Percentiles rank a stretch among this genome's conserved stretches.
Evolutionary conservation across 2,113 vertebrate genomes (phyloP).

Genomic region (Ctenodactylus gundi): DNA sequence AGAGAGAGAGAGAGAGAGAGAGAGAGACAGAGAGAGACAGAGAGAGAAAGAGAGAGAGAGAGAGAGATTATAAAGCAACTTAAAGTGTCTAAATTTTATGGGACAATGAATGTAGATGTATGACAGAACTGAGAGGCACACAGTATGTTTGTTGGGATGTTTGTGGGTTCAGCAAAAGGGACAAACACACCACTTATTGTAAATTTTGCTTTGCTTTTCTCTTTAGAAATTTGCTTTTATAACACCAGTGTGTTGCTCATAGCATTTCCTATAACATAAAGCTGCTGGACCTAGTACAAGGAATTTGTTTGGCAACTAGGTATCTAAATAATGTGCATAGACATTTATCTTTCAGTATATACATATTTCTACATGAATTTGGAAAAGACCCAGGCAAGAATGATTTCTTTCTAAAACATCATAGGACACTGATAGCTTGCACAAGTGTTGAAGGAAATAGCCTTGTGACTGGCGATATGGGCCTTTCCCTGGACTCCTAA

Average conservation of each 20-base stretch:
- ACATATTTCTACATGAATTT: not conserved
- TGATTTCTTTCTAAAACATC: not conserved
- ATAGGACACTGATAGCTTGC: not conserved
- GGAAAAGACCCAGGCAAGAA: not conserved
- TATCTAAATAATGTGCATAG: not conserved
- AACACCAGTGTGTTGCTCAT: not conserved
- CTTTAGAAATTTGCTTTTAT: not conserved
- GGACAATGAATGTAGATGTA: no score
- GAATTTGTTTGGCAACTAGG: not conserved
- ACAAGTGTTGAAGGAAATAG: not conserved
- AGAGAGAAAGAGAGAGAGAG: no score
- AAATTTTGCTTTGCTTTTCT: not conserved
- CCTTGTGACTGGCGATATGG: not conserved
- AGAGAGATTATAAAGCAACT: no score
- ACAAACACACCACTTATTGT: no score
- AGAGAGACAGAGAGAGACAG: no score
- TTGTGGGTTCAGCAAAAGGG: no score
- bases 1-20: no score
- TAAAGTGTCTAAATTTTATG: no score
- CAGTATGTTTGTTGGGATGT: no score
- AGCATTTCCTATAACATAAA: slow-evolving; percentile 15
- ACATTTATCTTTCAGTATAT: not conserved
- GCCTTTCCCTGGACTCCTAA: not conserved
- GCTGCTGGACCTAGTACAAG: not conserved
- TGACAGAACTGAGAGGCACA: no score